phyloP scores from a whole-genome alignment of 1,140 invertebrate species.

The Protaetia brevitarsis region DNA sequence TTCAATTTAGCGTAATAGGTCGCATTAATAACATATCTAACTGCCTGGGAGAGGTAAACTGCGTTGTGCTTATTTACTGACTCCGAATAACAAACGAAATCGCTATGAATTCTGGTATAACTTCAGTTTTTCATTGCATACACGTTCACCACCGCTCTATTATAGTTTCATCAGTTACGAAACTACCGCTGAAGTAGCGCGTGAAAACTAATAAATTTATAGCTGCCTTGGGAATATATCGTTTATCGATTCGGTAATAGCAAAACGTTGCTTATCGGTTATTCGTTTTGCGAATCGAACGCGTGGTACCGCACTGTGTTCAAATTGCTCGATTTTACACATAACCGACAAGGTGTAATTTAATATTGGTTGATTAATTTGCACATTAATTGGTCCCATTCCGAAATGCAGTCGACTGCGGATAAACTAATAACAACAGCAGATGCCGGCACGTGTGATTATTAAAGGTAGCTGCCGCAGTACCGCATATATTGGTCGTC shows the following conservation, averaged over 20 bases:
- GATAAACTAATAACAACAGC: conserved; percentile 9
- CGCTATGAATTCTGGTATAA: too few species aligned
- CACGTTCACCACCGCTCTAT: too few species aligned
- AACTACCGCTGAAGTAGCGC: background rate
- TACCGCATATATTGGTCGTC: too few species aligned
- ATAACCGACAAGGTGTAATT: background rate
- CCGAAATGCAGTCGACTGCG: background rate
- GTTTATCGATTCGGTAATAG: conserved; percentile 1
- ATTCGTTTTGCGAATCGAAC: background rate
- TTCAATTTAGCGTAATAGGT: too few species aligned
- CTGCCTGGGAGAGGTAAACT: too few species aligned
- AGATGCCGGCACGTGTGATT: too few species aligned
- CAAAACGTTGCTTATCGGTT: background rate
- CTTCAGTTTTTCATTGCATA: too few species aligned
- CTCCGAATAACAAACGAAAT: too few species aligned
- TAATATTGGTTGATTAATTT: conserved; percentile 21
- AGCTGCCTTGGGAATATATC: background rate
- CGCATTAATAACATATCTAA: too few species aligned
- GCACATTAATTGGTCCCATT: conserved; percentile 21
- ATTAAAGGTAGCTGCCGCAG: too few species aligned
- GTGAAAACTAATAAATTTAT: background rate
- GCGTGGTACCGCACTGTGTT: background rate
- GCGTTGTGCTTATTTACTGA: too few species aligned
- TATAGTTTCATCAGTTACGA: background rate
- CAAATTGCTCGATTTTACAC: background rate